phyloP scores from a whole-genome alignment of 1,140 invertebrate species.

The Ylistrum balloti region DNA sequence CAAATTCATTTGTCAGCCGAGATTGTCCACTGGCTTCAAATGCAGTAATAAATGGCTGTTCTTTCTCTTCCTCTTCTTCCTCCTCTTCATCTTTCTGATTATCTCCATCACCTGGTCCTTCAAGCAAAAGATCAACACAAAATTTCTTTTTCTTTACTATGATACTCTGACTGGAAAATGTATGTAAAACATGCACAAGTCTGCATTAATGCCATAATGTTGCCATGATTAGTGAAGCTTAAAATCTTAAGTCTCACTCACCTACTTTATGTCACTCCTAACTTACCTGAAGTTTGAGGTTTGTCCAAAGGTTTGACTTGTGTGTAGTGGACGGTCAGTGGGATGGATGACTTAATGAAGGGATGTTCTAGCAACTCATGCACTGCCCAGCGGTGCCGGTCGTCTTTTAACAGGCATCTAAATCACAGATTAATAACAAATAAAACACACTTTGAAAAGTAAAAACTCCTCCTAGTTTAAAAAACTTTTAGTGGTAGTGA shows the following conservation, averaged over 20 bases:
- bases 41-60: constrained; percentile 70
- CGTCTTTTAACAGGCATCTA: constrained; percentile 87
- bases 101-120: not conserved
- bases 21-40: constrained; percentile 78
- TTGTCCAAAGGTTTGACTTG: constrained; percentile 43
- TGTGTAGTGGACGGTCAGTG: constrained; percentile 45
- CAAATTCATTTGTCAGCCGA: constrained; percentile 89
- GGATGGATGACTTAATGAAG: constrained; percentile 80
- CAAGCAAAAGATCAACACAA: not conserved
- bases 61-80: constrained; percentile 69
- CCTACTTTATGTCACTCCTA: too few relatives aligned
- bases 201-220: too few relatives aligned
- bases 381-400: constrained; percentile 87
- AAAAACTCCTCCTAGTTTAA: too few relatives aligned
- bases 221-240: too few relatives aligned
- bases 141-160: not conserved
- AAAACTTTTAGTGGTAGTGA: too few relatives aligned
- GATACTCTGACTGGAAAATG: too few relatives aligned
- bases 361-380: constrained; percentile 86
- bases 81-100: not conserved
- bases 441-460: too few relatives aligned
- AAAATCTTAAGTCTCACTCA: too few relatives aligned
- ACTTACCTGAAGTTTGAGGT: not conserved
- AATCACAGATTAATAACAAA: not conserved
- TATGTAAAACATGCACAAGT: too few relatives aligned